phyloP scores from a whole-genome alignment of 1,140 invertebrate genomes.

The Thaumetopoea pityocampa region DNA sequence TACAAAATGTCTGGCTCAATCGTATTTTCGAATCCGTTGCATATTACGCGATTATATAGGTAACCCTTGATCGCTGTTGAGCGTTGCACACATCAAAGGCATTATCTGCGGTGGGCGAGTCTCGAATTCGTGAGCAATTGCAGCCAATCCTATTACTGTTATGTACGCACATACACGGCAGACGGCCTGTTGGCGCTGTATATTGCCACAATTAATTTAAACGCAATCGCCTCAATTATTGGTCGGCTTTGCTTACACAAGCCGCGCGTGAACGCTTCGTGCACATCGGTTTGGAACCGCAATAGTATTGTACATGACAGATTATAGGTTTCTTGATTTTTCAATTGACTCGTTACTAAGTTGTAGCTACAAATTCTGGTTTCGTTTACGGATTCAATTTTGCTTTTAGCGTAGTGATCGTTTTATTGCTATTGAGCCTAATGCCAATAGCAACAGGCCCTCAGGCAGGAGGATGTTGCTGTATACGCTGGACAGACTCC shows the following conservation, averaged over 20 bases:
- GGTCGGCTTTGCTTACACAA: conserved; percentile 31
- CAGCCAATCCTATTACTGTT: conserved; percentile 31
- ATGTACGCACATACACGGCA: conserved; percentile 22
- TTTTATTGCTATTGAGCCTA: no score
- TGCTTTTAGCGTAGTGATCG: no score
- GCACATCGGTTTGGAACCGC: conserved; percentile 21
- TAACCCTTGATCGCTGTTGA: conserved; percentile 11
- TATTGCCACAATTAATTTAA: conserved; percentile 52
- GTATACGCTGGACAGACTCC: no score
- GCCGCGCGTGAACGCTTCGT: conserved; percentile 22
- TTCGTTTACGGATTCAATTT: no score
- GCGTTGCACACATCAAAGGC: conserved; percentile 30
- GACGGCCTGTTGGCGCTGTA: conserved; percentile 27
- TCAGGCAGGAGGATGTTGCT: no score
- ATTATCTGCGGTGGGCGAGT: conserved; percentile 25
- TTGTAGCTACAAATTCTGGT: no score
- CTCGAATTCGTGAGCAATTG: conserved; percentile 35
- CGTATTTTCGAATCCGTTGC: conserved; percentile 8
- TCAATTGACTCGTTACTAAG: conserved; percentile 9
- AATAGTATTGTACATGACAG: conserved; percentile 17
- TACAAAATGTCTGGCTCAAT: no score
- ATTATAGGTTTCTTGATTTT: conserved; percentile 12
- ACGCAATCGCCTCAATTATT: conserved; percentile 52
- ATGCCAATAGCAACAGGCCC: no score
- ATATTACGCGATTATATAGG: conserved; percentile 8